Conservation (phyloP, 2,888 invertebrate species). For the Hyalella azteca region DNA sequence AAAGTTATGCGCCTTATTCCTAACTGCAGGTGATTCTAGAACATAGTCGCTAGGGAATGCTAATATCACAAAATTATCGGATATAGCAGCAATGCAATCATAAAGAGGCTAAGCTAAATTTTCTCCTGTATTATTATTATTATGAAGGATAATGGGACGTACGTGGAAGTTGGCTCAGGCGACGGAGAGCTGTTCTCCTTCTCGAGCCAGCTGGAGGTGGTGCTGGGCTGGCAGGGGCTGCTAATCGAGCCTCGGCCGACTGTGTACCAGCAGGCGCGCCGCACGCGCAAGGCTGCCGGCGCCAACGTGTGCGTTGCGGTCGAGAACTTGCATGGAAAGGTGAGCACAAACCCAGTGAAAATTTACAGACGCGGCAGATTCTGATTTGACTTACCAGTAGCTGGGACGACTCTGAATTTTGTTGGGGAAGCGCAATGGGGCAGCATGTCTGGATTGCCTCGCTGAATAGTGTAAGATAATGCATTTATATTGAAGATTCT, state of each 20-base stretch:
- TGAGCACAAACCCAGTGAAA: no score
- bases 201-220: slow-evolving; percentile 43
- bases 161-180: slow-evolving; percentile 49
- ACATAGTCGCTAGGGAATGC: no score
- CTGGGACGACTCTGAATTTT: background rate
- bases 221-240: slow-evolving; percentile 39
- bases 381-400: background rate
- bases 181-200: slow-evolving; percentile 44
- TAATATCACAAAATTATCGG: no score
- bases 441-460: background rate
- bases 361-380: no score
- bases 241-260: slow-evolving; percentile 43
- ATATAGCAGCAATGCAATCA: no score
- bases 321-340: slow-evolving; percentile 32
- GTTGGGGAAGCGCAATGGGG: background rate
- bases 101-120: no score
- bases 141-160: slow-evolving; percentile 36
- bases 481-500: background rate
- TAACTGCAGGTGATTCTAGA: no score
- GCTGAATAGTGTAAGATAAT: background rate
- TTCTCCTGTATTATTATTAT: no score
- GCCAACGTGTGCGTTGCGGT: slow-evolving; percentile 44
- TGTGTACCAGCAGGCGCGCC: slow-evolving; percentile 37
- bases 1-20: no score
- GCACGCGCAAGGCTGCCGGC: slow-evolving; percentile 40